These are phyloP conservation scores for Champsocephalus gunnari DNA, from an alignment of 2,797 vertebrate genomes.

Conservation along the genomic window DNA sequence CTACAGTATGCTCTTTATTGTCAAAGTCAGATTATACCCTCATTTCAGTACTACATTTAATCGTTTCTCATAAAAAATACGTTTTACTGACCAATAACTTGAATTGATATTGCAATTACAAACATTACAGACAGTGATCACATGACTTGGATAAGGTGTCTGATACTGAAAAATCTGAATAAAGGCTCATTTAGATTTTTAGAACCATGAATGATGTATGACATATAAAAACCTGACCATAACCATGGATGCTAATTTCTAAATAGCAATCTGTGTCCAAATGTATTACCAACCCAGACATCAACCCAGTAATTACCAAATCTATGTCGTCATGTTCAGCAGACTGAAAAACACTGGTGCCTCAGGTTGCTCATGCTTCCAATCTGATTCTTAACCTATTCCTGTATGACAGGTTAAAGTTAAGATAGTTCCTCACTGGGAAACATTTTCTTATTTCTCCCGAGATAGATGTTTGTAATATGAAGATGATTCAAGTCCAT, in stretches of 20 bases:
- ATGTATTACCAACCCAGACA: not conserved
- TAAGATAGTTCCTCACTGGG: not conserved
- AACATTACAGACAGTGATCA: not conserved
- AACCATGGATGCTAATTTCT: not conserved
- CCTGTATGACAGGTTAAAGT: not conserved
- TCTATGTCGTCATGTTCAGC: not conserved
- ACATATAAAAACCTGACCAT: not conserved
- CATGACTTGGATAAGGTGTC: not conserved
- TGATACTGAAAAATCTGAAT: not conserved
- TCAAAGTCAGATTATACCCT: not conserved
- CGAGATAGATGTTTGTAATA: conserved; percentile 24
- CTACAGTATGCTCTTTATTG: not conserved
- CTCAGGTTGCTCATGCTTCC: not conserved
- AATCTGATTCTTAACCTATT: not conserved
- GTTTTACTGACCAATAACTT: not conserved
- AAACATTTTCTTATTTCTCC: not conserved
- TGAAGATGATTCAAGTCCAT: conserved; percentile 24
- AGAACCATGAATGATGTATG: not conserved
- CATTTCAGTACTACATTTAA: not conserved
- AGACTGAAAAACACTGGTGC: not conserved
- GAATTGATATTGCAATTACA: not conserved
- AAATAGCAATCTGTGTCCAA: not conserved
- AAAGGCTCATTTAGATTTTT: not conserved
- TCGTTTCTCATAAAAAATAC: not conserved
- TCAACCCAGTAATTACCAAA: not conserved